A percentile compares a stretch with the other conserved stretches of the same genome.
Evolutionary conservation across 2,888 invertebrate species (phyloP).

Genomic region (Agrotis exclamationis): DNA sequence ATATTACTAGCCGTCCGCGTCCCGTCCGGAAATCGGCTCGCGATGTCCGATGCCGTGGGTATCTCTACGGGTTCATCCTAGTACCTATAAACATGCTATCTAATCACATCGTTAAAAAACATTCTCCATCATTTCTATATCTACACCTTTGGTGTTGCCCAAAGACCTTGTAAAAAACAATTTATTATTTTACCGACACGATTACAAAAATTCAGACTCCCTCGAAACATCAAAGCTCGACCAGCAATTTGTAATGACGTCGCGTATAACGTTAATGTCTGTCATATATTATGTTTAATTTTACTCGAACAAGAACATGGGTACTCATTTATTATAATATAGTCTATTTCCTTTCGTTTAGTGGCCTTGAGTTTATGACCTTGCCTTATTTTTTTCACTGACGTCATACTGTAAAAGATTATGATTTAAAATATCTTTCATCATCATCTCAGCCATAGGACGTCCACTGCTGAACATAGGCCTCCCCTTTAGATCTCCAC

Average conservation of each 20-base stretch:
- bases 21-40: no score
- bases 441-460: no score
- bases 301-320: conserved; percentile 26
- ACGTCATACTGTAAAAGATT: conserved; percentile 18
- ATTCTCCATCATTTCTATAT: background rate
- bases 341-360: conserved; percentile 35
- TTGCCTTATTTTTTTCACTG: conserved; percentile 21
- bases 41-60: no score
- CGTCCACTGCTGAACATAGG: no score
- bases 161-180: background rate
- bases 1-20: no score
- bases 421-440: no score
- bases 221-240: conserved; percentile 44
- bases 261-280: conserved; percentile 24
- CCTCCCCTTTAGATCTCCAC: no score
- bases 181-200: conserved; percentile 18
- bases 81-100: no score
- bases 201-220: conserved; percentile 6
- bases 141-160: background rate
- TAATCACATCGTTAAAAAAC: no score
- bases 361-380: conserved; percentile 21
- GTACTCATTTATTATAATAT: conserved; percentile 48
- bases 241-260: conserved; percentile 24
- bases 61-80: no score
- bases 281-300: conserved; percentile 40